These are phyloP conservation scores for Emys orbicularis DNA, from an alignment of 2,797 vertebrate species.

Conservation along the genomic window DNA sequence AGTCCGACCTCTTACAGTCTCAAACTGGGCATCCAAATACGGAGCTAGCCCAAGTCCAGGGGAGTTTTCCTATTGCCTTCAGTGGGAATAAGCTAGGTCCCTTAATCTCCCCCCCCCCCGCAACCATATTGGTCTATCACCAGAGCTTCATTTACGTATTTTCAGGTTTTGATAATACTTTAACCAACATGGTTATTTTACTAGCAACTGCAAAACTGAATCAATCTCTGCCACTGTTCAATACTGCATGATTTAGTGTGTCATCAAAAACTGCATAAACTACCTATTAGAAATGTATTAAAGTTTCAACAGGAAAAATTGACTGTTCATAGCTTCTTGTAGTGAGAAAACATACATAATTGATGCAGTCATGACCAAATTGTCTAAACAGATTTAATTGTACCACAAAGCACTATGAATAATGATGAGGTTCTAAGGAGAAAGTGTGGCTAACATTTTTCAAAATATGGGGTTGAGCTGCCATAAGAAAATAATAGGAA, in stretches of 20 bases:
- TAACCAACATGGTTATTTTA: not conserved
- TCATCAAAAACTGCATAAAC: conserved; percentile 55
- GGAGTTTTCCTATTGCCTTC: not conserved
- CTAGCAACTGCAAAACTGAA: conserved; percentile 18
- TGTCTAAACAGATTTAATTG: conserved; percentile 50
- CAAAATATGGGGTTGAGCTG: not conserved
- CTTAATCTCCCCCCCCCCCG: not conserved
- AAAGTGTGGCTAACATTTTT: not conserved
- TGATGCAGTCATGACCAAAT: conserved; percentile 38
- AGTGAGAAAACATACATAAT: conserved; percentile 43
- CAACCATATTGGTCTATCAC: not conserved
- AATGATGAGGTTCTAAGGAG: conserved; percentile 22
- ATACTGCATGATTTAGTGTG: conserved; percentile 59
- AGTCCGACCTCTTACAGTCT: too few species aligned
- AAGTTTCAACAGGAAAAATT: conserved; percentile 53
- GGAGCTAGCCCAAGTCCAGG: not conserved
- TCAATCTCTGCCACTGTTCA: conserved; percentile 53
- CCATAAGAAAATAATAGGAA: not conserved
- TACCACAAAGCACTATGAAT: conserved; percentile 37
- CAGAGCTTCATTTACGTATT: not conserved
- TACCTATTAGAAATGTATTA: conserved; percentile 56
- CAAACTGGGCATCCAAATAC: not conserved
- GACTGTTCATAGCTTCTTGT: conserved; percentile 20
- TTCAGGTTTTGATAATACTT: not conserved
- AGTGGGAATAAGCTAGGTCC: not conserved